phyloP scores from a whole-genome alignment of 2,888 invertebrate species.

The Leistus spinibarbis region DNA sequence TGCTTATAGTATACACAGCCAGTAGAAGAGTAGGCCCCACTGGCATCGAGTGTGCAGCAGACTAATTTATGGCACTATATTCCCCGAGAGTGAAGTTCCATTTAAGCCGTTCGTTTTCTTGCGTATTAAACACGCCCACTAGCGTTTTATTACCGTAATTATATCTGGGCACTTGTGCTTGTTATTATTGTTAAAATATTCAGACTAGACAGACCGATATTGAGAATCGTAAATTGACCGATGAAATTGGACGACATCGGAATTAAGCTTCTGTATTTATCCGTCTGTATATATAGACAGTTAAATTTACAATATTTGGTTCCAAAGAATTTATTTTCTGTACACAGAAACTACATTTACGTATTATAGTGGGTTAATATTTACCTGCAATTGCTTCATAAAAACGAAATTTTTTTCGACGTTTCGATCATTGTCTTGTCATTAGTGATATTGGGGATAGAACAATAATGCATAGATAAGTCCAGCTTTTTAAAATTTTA shows the following conservation, averaged over 20 bases:
- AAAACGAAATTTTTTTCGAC: too few species aligned
- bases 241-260: constrained; percentile 21
- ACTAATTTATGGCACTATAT: constrained; percentile 51
- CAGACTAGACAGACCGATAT: constrained; percentile 47
- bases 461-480: too few species aligned
- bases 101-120: constrained; percentile 19
- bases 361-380: too few species aligned
- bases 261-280: too few species aligned
- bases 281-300: neutral
- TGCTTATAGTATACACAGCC: constrained; percentile 19
- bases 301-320: neutral
- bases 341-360: too few species aligned
- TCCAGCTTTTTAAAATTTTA: too few species aligned
- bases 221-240: constrained; percentile 47
- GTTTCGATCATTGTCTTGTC: too few species aligned
- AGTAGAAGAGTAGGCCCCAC: constrained; percentile 42
- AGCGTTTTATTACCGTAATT: constrained; percentile 54
- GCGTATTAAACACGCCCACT: constrained; percentile 48
- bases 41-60: constrained; percentile 28
- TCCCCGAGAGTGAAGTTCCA: constrained; percentile 29
- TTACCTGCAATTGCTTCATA: too few species aligned
- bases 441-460: too few species aligned
- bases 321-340: neutral
- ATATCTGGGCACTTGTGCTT: constrained; percentile 43
- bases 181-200: constrained; percentile 46